Conservation (phyloP, 2,113 vertebrate genomes). For the Macaca nemestrina region DNA sequence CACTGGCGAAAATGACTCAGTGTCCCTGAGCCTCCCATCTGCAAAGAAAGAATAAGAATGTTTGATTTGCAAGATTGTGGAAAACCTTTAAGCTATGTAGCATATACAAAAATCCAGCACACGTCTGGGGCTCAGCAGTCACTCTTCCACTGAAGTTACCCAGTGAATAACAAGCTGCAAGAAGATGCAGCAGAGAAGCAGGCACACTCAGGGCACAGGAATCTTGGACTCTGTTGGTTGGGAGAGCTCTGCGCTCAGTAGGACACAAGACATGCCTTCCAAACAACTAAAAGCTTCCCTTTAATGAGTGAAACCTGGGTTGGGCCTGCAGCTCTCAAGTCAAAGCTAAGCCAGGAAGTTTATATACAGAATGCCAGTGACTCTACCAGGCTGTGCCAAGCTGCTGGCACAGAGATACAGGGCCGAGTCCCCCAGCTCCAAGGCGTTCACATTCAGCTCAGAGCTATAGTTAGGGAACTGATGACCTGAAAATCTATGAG, state of each 20-base stretch:
- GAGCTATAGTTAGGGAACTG: rapidly evolving
- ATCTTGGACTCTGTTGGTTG: not conserved
- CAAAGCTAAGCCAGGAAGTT: not conserved
- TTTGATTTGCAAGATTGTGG: not conserved
- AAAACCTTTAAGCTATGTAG: not conserved
- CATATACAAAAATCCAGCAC: not conserved
- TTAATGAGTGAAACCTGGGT: not conserved
- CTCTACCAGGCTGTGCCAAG: not conserved
- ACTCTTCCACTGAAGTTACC: not conserved
- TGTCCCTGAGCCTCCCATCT: not conserved
- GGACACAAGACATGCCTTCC: not conserved
- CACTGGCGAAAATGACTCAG: not conserved
- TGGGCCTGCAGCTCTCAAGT: not conserved
- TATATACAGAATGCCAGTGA: not conserved
- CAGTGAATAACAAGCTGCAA: not conserved
- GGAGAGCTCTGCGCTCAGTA: not conserved
- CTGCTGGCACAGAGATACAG: not conserved
- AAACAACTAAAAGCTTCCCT: not conserved
- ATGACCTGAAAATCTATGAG: not conserved
- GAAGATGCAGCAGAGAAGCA: not conserved
- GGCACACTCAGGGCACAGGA: not conserved
- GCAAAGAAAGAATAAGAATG: not conserved
- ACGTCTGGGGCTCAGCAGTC: not conserved
- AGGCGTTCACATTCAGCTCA: not conserved
- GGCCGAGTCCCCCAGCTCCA: not conserved